These are phyloP conservation scores for Otis tarda DNA, from an alignment of 2,113 vertebrate genomes.

Conservation along the genomic window DNA sequence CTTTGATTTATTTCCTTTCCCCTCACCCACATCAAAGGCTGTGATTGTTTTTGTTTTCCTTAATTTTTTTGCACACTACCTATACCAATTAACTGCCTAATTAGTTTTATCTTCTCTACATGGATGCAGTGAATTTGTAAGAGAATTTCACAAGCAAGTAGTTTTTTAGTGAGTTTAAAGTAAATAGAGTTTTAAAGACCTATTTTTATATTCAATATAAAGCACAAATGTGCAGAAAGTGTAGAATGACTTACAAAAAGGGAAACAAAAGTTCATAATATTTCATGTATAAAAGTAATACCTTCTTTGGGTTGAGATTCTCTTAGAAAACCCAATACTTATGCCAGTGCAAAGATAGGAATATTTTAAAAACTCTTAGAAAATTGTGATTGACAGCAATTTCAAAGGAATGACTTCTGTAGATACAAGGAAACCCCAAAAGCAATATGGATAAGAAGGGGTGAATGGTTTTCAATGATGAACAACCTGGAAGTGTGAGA, in stretches of 20 bases:
- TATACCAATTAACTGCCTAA: slow-evolving; percentile 81
- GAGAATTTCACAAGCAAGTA: slow-evolving; percentile 87
- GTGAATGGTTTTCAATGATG: slow-evolving; percentile 69
- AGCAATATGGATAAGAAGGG: slow-evolving; percentile 71
- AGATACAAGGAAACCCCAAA: slow-evolving; percentile 62
- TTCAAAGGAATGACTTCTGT: slow-evolving; percentile 72
- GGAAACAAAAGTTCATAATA: slow-evolving; percentile 77
- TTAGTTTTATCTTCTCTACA: slow-evolving; percentile 77
- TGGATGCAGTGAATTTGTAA: slow-evolving; percentile 86
- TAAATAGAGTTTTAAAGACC: slow-evolving; percentile 84
- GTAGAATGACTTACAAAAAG: slow-evolving; percentile 82
- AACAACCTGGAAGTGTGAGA: slow-evolving; percentile 70
- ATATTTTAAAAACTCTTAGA: slow-evolving; percentile 66
- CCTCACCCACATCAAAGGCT: slow-evolving; percentile 37
- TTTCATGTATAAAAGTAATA: slow-evolving; percentile 83
- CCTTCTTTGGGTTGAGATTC: slow-evolving; percentile 73
- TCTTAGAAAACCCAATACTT: slow-evolving; percentile 74
- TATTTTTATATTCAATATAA: slow-evolving; percentile 85
- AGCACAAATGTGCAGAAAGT: slow-evolving; percentile 85
- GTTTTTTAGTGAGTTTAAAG: slow-evolving; percentile 85
- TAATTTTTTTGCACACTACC: slow-evolving; percentile 78
- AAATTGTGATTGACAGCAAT: slow-evolving; percentile 70
- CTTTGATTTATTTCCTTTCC: slow-evolving; percentile 28
- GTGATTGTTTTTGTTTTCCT: slow-evolving; percentile 62
- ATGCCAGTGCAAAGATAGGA: slow-evolving; percentile 77